Base-by-base conservation (phyloP, 2,888 invertebrate genomes). In the Zhuqinia jingwanae region DNA sequence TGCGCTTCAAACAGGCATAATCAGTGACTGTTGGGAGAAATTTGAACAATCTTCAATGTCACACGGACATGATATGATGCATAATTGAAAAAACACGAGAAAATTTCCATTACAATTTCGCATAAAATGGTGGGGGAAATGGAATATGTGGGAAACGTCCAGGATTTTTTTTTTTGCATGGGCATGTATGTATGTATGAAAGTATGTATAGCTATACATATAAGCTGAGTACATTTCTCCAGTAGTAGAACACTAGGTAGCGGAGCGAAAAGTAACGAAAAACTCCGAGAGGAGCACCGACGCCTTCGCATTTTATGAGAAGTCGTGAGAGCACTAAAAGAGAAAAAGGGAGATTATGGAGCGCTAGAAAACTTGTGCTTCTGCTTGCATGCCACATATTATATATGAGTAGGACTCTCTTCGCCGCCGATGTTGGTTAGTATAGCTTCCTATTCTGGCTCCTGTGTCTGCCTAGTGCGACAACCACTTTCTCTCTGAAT, bases 301-400 rank as follows among this genome's bases (percentile, higher is more conserved):
- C 87, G 84, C 87, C 87, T 87, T 87, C 77, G 70, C 87, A 85
- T 87, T 87, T 85, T 77, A 84, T 87, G 77, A 60, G 75, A 78
- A 63, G 63, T 87, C 79, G 83, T 87, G 83, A 76, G 11, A 17
- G 84, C 77, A 45, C 84, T 65, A 36, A 36, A 63, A 75, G 6
- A 70, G 81, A 83, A 53, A 58, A 8, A 27, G 73, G 27, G 75
- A 75, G 76, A 76, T 81, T 86, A 63, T 36, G 36, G 76, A 80
- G 58, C 75, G 36, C 50, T 78, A 76, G 78, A 73, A 85, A 79
- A 73, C 60, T 60, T 84, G 8, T 36, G 8, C n/a, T n/a, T n/a
- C n/a, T n/a, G n/a, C 45, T 53, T 65, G 76, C 70, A 76, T 56
- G 77, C 27, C 78, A 84, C 68, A 78, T 11, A n/a, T n/a, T n/a